phyloP scores from a whole-genome alignment of 2,888 invertebrate species.

The Venusia cambrica region DNA sequence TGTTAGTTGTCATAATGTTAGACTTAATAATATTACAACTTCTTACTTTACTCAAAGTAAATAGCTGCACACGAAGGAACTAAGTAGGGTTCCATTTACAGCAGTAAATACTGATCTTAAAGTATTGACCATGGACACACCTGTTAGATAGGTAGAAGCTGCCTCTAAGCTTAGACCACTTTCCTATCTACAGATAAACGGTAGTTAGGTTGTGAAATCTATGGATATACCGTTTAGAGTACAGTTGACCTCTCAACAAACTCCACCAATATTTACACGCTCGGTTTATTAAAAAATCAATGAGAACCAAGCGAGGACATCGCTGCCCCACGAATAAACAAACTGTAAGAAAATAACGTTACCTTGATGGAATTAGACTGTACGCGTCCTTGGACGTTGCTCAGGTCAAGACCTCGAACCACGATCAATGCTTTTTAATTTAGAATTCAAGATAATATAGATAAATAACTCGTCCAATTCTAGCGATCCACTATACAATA shows the following conservation, averaged over 20 bases:
- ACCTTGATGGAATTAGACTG: slow-evolving; percentile 16
- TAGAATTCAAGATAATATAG: slow-evolving; percentile 27
- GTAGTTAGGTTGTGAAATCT: too few species aligned
- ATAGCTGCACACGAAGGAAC: too few species aligned
- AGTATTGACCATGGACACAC: slow-evolving; percentile 20
- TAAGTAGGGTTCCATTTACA: too few species aligned
- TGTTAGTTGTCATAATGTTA: too few species aligned
- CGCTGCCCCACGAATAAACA: slow-evolving; percentile 20
- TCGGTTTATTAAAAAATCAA: slow-evolving; percentile 64
- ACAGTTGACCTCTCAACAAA: slow-evolving; percentile 9
- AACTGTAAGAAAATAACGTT: slow-evolving; percentile 19
- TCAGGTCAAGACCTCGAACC: slow-evolving; percentile 36
- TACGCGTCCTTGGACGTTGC: slow-evolving; percentile 46
- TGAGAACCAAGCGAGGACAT: slow-evolving; percentile 34
- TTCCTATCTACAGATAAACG: too few species aligned
- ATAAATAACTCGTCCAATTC: slow-evolving; percentile 4
- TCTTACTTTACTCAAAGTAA: too few species aligned
- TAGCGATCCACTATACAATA: slow-evolving; percentile 1
- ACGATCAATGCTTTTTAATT: slow-evolving; percentile 40
- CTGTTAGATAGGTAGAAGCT: slow-evolving; percentile 19
- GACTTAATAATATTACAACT: too few species aligned
- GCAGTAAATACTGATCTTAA: too few species aligned
- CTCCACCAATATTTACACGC: slow-evolving; percentile 46
- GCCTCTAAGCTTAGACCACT: slow-evolving; percentile 5
- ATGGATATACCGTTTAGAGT: slow-evolving; percentile 7